Base-by-base conservation (phyloP, 2,888 invertebrate species). In the Hyles lineata region DNA sequence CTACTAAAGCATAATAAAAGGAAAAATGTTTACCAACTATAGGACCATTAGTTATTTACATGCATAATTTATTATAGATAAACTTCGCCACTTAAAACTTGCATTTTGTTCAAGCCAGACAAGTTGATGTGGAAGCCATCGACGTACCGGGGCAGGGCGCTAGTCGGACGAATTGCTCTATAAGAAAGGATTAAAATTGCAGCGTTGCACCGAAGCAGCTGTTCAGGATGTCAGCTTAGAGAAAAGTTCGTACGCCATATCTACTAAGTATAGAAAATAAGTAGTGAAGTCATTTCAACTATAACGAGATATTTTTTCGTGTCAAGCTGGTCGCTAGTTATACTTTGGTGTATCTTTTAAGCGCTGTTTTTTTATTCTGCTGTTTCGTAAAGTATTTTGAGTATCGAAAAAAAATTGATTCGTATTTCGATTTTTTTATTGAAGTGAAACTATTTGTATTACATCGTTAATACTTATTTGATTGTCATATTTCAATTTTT, bases 181-280 rank as follows among this genome's bases (percentile, higher is more conserved):
- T 87, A 87, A 83, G 86, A 80, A 80, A 79, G 83, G 84, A 87
- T 87, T 85, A 85, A 87, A 87, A 87, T 87, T 86, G 86, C 86
- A 84, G 75, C 67, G 67, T 50, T 67, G 67, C 32, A 35, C n/a
- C 78, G 80, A 74, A 82, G 83, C 85, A 86, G 82, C 84, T 82
- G 82, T 77, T 79, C 79, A 76, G 72, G 60, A 72, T 78, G 76
- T 79, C 76, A 80, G 83, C 75, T 80, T 78, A 80, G 63, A n/a
- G 35, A 35, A 67, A 62, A 67, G 43, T 67, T 73, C 76, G 74
- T 76, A 79, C 78, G 79, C 3, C 17, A 23, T 67, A 67, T 74
- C 69, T 25, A 43, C 21, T 35, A 15, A 67, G 50, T 67, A 50
- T 35, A 43, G 35, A 35, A 63, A 63, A 63, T 63, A 63, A 17